Evolutionary conservation across 23 tunicate genomes (phyloP).

Genomic region (Trididemnum nubilum): DNA sequence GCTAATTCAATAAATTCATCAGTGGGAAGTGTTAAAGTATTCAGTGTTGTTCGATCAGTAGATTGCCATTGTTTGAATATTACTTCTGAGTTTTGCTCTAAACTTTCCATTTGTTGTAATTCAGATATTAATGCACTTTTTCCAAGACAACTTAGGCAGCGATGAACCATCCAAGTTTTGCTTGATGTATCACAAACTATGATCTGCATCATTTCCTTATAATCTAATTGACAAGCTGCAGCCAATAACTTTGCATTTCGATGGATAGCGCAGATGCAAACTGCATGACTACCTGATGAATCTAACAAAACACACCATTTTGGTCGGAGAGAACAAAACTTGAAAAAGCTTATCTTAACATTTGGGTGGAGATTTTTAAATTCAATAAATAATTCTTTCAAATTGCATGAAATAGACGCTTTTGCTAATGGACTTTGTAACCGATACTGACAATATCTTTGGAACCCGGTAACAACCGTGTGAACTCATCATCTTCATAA

Average conservation of each 20-base stretch:
- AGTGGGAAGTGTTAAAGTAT: conserved; percentile 19
- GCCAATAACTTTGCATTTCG: conserved; percentile 11
- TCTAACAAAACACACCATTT: conserved; percentile 19
- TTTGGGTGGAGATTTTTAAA: conserved; percentile 10
- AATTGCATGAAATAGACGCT: conserved; percentile 21
- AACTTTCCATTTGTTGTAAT: conserved; percentile 5
- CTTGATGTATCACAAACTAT: conserved; percentile 10
- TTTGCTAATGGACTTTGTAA: conserved; percentile 20
- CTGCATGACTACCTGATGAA: conserved; percentile 29
- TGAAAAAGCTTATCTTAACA: conserved; percentile 8
- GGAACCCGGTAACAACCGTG: conserved; percentile 31
- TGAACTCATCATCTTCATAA: conserved; percentile 29
- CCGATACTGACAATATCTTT: conserved; percentile 12
- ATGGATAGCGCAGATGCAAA: conserved; percentile 15
- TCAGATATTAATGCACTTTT: neutral
- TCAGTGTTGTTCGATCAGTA: conserved; percentile 22
- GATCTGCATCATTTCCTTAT: conserved; percentile 3
- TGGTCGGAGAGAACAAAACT: conserved; percentile 13
- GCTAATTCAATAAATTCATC: conserved; percentile 22
- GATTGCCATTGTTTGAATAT: conserved; percentile 38
- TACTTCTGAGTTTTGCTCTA: conserved; percentile 14
- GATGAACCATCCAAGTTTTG: no score
- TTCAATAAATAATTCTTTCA: conserved; percentile 14
- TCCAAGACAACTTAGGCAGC: conserved; percentile 20
- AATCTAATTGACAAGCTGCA: neutral